Evolutionary conservation across 2,888 invertebrate species (phyloP), one percentile per base, ranked within the genome.

Genomic region (Sarcophaga rosellei): DNA sequence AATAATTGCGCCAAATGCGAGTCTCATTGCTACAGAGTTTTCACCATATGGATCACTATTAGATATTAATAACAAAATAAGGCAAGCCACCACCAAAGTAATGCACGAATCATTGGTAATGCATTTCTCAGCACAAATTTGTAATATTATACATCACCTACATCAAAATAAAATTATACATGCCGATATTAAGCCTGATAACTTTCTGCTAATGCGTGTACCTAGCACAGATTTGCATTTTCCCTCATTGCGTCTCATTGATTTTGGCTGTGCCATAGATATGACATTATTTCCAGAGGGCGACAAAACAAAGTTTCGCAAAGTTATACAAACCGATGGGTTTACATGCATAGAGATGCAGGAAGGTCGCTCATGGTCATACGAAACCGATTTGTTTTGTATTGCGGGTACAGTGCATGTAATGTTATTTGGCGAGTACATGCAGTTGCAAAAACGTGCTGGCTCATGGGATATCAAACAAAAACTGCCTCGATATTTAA

Each of bases 181-280:
- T 91, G 98, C 97, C 1, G 99, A 99, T 92, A 96, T 99, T 73
- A 99, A 99, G 92, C 99, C 99, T 0, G 99, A 99, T 91, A 99
- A 99, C 93, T 97, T 99, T 92, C 94, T 99, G 88, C 92, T 99
- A 35, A 95, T 95, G 95, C 95, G 95, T 92, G 94, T 96, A 76
- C 92, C 96, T 45, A 94, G 94, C 53, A 94, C 95, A 85, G 95
- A 96, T 91, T 95, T 95, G 91, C 94, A 95, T 81, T 94, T 95
- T 84, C 96, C 97, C 61, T 96, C 96, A 59, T 93, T 98, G 89
- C 97, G 97, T 90, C 94, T 99, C 61, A 99, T 99, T 90, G 99
- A 99, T 93, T 98, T 98, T 93, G 99, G 99, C 65, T 97, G 98
- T 92, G 96, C 97, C 89, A 98, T 99, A 91, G 99, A 99, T 91